Base-by-base conservation (phyloP, 1,140 invertebrate genomes). In the Magallana angulata region DNA sequence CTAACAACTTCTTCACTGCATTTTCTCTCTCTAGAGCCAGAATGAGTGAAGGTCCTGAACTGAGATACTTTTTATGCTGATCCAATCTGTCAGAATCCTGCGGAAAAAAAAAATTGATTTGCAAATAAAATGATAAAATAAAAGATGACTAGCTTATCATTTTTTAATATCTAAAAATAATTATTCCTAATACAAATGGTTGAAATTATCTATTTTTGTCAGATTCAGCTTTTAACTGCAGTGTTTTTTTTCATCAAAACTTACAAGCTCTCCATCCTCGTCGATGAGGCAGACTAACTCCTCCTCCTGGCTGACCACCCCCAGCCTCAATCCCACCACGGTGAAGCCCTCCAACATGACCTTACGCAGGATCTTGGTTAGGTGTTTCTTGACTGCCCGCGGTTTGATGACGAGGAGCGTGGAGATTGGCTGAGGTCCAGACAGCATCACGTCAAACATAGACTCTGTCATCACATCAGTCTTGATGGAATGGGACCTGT, bases 371-470 rank as follows among this genome's bases (percentile, higher is more conserved):
- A 94, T 90, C 85, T 92, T 94, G 24, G 91, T 58, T 36, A 94
- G 89, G 68, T 94, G 92, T 81, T 90, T 90, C 9, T 85, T 87
- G 1, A 92, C 91, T 7, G 92, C 93, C 14, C 87, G 76, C 0
- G 94, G 94, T 88, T 94, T 94, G 82, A 94, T 87, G 6, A 94
- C 81, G 12, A 94, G 90, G 9, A 92, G 68, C 7, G 93, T 94
- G 7, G 89, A 91, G n/a, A 94, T 84, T 30, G 91, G 92, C 9
- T 89, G 89, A 11, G 93, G 92, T 24, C 92, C 94, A 24, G 89
- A 84, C 62, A 90, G 84, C 92, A 94, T 92, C 14, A 89, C 56
- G 16, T 93, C 88, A 84, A 94, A 91, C 36, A 94, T 90, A n/a
- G 91, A 91, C 86, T 94, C 93, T 0, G 18, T 56, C 57, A 18